Evolutionary conservation across 2,797 vertebrate species (phyloP).

Genomic region (Catharus ustulatus): DNA sequence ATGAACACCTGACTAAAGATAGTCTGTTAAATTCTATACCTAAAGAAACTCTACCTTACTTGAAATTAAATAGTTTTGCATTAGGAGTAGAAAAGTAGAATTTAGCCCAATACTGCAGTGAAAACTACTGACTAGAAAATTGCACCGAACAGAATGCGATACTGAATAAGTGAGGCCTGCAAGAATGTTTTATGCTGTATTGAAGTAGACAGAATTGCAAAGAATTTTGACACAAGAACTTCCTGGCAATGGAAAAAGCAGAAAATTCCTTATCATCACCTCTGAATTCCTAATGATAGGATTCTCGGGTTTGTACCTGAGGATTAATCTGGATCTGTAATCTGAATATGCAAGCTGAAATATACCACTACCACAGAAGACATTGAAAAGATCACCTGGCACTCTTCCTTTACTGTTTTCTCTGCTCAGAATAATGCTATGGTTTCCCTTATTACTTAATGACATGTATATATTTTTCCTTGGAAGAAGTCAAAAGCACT

Average conservation of each 20-base stretch:
- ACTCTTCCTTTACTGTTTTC: neutral
- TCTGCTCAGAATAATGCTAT: neutral
- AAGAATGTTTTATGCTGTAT: neutral
- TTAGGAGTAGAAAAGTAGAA: neutral
- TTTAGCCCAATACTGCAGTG: neutral
- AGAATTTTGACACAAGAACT: neutral
- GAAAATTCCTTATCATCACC: neutral
- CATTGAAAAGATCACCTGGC: neutral
- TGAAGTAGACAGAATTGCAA: neutral
- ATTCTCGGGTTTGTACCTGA: neutral
- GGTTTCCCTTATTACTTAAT: neutral
- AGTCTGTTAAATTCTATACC: neutral
- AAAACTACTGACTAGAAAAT: neutral
- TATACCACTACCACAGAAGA: neutral
- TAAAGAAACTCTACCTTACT: neutral
- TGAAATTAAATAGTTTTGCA: neutral
- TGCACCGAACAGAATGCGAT: neutral
- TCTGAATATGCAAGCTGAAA: neutral
- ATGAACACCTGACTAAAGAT: neutral
- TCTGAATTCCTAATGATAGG: neutral
- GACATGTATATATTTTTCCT: neutral
- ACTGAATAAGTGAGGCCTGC: neutral
- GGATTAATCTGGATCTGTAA: neutral
- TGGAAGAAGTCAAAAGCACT: neutral
- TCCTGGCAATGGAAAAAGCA: neutral